These are phyloP conservation scores for Pelodytes ibericus DNA, from an alignment of 2,797 vertebrate genomes.

Conservation along the genomic window DNA sequence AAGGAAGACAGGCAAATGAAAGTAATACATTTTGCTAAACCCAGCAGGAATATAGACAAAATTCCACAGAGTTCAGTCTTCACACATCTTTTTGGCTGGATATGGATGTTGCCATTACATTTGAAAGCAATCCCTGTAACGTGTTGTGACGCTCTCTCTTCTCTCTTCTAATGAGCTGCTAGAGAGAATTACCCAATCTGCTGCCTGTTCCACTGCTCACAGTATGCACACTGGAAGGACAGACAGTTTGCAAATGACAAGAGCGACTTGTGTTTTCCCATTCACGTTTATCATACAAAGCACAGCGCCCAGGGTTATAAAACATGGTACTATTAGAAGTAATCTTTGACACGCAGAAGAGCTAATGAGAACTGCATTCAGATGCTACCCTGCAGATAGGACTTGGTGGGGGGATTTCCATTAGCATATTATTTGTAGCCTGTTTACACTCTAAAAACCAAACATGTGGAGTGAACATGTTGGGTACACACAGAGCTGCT, in stretches of 20 bases:
- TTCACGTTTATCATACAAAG: conserved; percentile 14
- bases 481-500: conserved; percentile 48
- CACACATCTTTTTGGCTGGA: background rate
- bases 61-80: background rate
- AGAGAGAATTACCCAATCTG: background rate
- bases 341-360: conserved; percentile 27
- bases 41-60: background rate
- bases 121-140: conserved; percentile 1
- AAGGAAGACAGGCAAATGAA: too few species aligned
- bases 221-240: conserved; percentile 6
- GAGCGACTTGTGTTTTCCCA: background rate
- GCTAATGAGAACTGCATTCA: conserved; percentile 30
- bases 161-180: conserved; percentile 23
- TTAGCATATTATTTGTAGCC: conserved; percentile 62
- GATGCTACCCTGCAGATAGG: conserved; percentile 31
- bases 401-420: conserved; percentile 58
- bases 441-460: conserved; percentile 59
- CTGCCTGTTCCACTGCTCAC: background rate
- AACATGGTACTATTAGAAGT: conserved; percentile 21
- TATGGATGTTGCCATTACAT: background rate
- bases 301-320: conserved; percentile 15
- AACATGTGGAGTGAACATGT: conserved; percentile 63
- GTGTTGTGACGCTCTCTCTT: background rate
- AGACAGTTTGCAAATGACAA: conserved; percentile 9
- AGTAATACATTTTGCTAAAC: too few species aligned